A percentile compares a stretch with the other conserved stretches of the same genome.
Conservation (phyloP, 2,113 vertebrate genomes). For the Phyllostomus hastatus region DNA sequence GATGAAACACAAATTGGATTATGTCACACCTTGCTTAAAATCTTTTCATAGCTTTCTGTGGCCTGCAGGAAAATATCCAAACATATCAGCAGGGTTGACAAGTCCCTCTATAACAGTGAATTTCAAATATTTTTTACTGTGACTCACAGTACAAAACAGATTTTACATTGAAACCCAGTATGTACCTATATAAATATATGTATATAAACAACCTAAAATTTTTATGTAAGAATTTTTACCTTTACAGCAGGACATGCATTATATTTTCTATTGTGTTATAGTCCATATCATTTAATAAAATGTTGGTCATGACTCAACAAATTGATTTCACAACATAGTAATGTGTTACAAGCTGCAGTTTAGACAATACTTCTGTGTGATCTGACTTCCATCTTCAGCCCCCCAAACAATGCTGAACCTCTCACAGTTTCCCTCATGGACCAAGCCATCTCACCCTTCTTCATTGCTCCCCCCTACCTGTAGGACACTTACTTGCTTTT, state of each 20-base stretch:
- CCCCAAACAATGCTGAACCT: not conserved
- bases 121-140: conserved; percentile 27
- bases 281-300: not conserved
- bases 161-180: not conserved
- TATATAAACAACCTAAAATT: not conserved
- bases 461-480: not conserved
- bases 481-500: not conserved
- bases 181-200: not conserved
- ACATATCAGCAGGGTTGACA: not conserved
- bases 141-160: not conserved
- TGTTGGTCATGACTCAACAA: not conserved
- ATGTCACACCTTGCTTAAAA: conserved; percentile 56
- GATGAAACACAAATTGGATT: conserved; percentile 58
- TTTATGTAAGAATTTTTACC: not conserved
- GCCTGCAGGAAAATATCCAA: conserved; percentile 50
- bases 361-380: not conserved
- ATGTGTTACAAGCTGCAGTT: not conserved
- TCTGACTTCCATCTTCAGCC: not conserved
- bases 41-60: conserved; percentile 25
- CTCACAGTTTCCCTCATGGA: not conserved
- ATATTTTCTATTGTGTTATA: not conserved
- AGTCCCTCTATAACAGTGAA: not conserved
- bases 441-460: not conserved
- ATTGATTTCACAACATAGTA: not conserved
- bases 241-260: not conserved